A percentile compares a stretch with the other conserved stretches of the same genome.
Evolutionary conservation across 2,888 invertebrate genomes (phyloP).

Genomic region (Gerosis bhagava): DNA sequence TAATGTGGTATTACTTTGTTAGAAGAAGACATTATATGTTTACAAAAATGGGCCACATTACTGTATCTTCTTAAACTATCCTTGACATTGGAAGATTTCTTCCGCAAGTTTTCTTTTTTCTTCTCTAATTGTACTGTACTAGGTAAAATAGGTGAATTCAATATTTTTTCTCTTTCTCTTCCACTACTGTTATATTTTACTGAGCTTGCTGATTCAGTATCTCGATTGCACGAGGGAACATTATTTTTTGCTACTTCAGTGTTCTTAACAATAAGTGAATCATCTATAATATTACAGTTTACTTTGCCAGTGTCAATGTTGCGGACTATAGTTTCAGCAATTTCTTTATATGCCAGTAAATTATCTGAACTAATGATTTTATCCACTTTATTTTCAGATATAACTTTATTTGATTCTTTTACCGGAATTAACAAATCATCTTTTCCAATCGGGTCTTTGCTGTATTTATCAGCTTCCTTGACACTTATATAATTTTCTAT

Average conservation of each 20-base stretch:
- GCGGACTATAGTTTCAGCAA: constrained; percentile 14
- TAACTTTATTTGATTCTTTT: too few species aligned
- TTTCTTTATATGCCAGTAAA: constrained; percentile 12
- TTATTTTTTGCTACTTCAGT: not conserved
- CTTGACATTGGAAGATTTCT: too few species aligned
- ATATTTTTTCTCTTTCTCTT: constrained; percentile 2
- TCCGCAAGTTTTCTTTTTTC: not conserved
- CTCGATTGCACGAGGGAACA: too few species aligned
- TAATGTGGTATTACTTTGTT: constrained; percentile 26
- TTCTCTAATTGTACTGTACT: too few species aligned
- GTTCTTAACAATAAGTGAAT: not conserved
- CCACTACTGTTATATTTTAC: too few species aligned
- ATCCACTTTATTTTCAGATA: not conserved
- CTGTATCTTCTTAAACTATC: too few species aligned
- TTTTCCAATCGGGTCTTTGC: too few species aligned
- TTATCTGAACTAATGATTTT: not conserved
- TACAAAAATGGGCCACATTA: too few species aligned
- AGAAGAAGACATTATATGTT: constrained; percentile 3
- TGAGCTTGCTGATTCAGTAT: too few species aligned
- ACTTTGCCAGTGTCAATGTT: constrained; percentile 4
- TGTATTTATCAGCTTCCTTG: too few species aligned
- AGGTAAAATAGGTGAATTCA: constrained; percentile 14
- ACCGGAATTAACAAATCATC: too few species aligned
- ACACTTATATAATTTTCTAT: not conserved
- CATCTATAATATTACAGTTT: not conserved